Evolutionary conservation across 2,113 vertebrate species (phyloP).

Genomic region (Nesoenas mayeri): DNA sequence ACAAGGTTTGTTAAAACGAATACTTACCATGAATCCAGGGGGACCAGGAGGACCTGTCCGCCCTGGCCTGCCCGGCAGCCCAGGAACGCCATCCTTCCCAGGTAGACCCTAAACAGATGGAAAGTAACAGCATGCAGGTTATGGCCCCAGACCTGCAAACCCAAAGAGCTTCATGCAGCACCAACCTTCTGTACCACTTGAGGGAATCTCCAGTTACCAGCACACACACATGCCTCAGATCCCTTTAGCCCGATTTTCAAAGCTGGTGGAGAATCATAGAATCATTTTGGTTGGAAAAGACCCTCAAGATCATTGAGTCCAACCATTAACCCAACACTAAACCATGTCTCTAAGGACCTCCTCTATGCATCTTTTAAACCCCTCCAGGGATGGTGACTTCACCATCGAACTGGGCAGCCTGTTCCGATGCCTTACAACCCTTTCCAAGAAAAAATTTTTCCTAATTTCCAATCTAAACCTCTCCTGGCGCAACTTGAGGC

Average conservation of each 20-base stretch:
- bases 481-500: too few relatives aligned
- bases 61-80: slow-evolving; percentile 87
- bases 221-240: accelerated
- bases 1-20: background rate
- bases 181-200: background rate
- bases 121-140: background rate
- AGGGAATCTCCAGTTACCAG: background rate
- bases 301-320: too few relatives aligned
- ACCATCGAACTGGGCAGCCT: too few relatives aligned
- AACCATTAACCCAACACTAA: too few relatives aligned
- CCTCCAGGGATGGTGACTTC: too few relatives aligned
- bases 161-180: background rate
- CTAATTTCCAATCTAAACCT: too few relatives aligned
- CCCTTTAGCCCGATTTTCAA: background rate
- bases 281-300: too few relatives aligned
- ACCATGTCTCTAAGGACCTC: too few relatives aligned
- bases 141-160: background rate
- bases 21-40: slow-evolving; percentile 79
- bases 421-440: too few relatives aligned
- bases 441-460: too few relatives aligned
- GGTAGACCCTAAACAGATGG: slow-evolving; percentile 76
- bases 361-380: too few relatives aligned
- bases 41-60: slow-evolving; percentile 83
- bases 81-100: slow-evolving; percentile 86
- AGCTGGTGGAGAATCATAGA: background rate